Percentiles rank a stretch among this genome's conserved stretches.
Conservation (phyloP, 2,888 invertebrate species). For the Platycnemis pennipes region DNA sequence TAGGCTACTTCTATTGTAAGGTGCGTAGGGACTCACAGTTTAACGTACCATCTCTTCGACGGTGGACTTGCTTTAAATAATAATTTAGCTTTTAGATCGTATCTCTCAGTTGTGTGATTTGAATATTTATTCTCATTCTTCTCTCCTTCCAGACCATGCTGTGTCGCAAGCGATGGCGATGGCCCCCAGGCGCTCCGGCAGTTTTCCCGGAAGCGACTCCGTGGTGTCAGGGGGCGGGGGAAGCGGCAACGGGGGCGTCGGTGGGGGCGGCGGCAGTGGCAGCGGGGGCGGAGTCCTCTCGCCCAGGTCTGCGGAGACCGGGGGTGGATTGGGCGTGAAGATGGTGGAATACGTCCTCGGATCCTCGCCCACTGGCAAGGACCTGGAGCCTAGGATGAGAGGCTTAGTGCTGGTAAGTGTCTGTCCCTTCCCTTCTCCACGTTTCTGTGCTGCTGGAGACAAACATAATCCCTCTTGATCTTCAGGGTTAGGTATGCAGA, state of each 20-base stretch:
- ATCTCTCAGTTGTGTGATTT: not conserved
- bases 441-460: too few species aligned
- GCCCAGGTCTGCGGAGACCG: slow-evolving; percentile 91
- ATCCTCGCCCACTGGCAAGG: slow-evolving; percentile 92
- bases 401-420: slow-evolving; percentile 81
- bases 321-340: slow-evolving; percentile 93
- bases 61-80: not conserved
- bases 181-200: slow-evolving; percentile 87
- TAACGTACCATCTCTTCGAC: not conserved
- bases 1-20: too few species aligned
- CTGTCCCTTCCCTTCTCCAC: not conserved
- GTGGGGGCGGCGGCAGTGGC: slow-evolving; percentile 22
- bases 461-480: too few species aligned
- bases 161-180: slow-evolving; percentile 88
- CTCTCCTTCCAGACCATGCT: slow-evolving; percentile 82
- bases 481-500: too few species aligned
- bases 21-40: too few species aligned
- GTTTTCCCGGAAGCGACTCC: slow-evolving; percentile 81
- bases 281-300: slow-evolving; percentile 82
- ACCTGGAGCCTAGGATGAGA: slow-evolving; percentile 85
- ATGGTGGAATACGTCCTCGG: slow-evolving; percentile 99
- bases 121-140: slow-evolving; percentile 68
- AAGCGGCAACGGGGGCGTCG: slow-evolving; percentile 33
- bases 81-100: not conserved
- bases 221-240: slow-evolving; percentile 56